Evolutionary conservation across 1,140 invertebrate species (phyloP), one percentile per base, ranked within the genome.

Genomic region (Daktulosphaira vitifoliae): DNA sequence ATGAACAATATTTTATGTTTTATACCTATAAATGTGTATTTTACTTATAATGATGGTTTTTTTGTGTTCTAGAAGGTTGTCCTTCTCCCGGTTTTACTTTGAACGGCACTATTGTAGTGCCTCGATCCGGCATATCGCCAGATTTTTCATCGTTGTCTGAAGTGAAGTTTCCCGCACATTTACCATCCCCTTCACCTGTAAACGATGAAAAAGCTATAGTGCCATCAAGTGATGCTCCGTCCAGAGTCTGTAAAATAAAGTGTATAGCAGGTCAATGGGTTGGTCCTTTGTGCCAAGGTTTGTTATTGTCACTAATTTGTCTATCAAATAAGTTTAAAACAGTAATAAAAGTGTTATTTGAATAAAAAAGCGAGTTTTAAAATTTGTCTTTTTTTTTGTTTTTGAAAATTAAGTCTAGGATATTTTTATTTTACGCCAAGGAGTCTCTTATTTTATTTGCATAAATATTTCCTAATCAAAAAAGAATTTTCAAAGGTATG

Each of bases 261-360:
- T 89, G 87, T 70, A 81, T 89, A 46, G 84, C 84, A 69, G 86
- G 86, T 44, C 82, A 85, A 70, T 89, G 87, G 87, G 83, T 88
- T 42, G 87, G 87, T 13, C 87, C 87, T 22, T 72, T 86, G 18
- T 86, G 84, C 71, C 79, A 77, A 72, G 79, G 79, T 79, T 69
- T 70, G 59, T 56, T 18, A 53, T 67, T 33, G 29, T 33, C 5
- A 6, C 29, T 11, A 33, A 33, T 33, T n/a, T n/a, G n/a, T n/a
- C n/a, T n/a, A n/a, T n/a, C n/a, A n/a, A n/a, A n/a, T n/a, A n/a
- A n/a, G n/a, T n/a, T n/a, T n/a, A n/a, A n/a, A n/a, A n/a, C n/a
- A n/a, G n/a, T n/a, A n/a, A n/a, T n/a, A n/a, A n/a, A n/a, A n/a
- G n/a, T n/a, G n/a, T n/a, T n/a, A n/a, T n/a, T n/a, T n/a, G n/a